Percentiles rank a stretch among this genome's conserved stretches.
These are phyloP conservation scores for Cotesia vestalis DNA, from an alignment of 1,140 invertebrate species.

Conservation along the genomic window DNA sequence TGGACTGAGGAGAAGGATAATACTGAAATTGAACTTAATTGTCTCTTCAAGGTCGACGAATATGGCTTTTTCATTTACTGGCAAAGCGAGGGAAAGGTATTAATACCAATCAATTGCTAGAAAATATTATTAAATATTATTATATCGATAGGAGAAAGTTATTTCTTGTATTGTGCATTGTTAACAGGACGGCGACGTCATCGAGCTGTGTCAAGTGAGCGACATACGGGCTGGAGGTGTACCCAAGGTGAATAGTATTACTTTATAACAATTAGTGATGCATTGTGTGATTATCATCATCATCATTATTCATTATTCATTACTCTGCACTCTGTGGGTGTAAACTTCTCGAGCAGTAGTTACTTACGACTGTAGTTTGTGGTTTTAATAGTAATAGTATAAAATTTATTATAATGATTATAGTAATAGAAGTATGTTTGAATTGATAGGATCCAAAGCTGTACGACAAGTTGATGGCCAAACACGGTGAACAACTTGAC, in stretches of 20 bases:
- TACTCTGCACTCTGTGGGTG: too few species aligned
- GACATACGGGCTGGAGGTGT: conserved; percentile 90
- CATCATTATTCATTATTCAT: too few species aligned
- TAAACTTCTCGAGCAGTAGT: too few species aligned
- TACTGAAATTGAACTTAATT: conserved; percentile 86
- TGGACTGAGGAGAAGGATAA: conserved; percentile 98
- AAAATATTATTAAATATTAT: too few species aligned
- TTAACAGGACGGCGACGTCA: conserved; percentile 90
- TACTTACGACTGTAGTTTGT: too few species aligned
- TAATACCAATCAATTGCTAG: conserved; percentile 19
- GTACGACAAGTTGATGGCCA: conserved; percentile 78
- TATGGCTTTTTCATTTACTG: conserved; percentile 99
- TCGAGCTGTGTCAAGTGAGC: conserved; percentile 97
- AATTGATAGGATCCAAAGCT: conserved; percentile 83
- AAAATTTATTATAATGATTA: too few species aligned
- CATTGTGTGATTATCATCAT: too few species aligned
- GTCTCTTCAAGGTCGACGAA: conserved; percentile 95
- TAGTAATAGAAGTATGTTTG: background rate
- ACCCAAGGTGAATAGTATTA: conserved; percentile 75
- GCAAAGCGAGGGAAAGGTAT: conserved; percentile 95
- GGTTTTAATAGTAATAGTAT: too few species aligned
- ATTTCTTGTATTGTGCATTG: background rate
- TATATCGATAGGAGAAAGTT: background rate
- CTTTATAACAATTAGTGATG: conserved; percentile 10
- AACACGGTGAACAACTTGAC: conserved; percentile 85